Base-by-base conservation (phyloP, 2,888 invertebrate genomes). In the Xestia rhomboidea region DNA sequence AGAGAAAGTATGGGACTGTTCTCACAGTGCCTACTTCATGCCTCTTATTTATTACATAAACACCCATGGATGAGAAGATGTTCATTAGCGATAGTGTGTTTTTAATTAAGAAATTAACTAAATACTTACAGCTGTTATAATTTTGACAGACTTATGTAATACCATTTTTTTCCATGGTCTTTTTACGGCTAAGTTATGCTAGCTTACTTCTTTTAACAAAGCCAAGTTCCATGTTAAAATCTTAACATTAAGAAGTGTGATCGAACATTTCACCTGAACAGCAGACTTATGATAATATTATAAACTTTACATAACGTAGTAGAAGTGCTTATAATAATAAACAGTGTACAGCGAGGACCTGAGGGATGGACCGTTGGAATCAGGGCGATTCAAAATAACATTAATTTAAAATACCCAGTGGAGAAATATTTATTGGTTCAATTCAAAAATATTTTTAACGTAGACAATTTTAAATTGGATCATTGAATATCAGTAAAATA, bases 1-100 rank as follows among this genome's bases (percentile, higher is more conserved):
- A 80, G 91, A 90, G 91, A 91, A 91, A 91, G 91, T 89, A 86
- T 87, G 87, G 81, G 86, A 89, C 79, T 83, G 81, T 86, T 86
- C 86, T 82, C 83, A 88, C 85, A 77, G 83, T 79, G 67, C 73
- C 79, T 81, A 81, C 76, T 81, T 84, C 79, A 85, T 87, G 75
- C 64, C 72, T 84, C 81, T 87, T 86, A 83, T 84, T 88, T 79
- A 86, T 89, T 88, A 82, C 70, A 84, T 87, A 87, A 87, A 68
- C 75, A 79, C 63, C 76, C 57, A 88, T 87, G 79, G 63, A 67
- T 57, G 27, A 72, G 70, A 84, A 77, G 27, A 76, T 62, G 74
- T 81, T 77, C 67, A 82, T 68, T 76, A 63, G 30, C 75, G 51
- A 85, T 80, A 68, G 68, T 76, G 24, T 72, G 70, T 74, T 64